phyloP scores from a whole-genome alignment of 2,797 vertebrate genomes.

The Sebastes variabilis region DNA sequence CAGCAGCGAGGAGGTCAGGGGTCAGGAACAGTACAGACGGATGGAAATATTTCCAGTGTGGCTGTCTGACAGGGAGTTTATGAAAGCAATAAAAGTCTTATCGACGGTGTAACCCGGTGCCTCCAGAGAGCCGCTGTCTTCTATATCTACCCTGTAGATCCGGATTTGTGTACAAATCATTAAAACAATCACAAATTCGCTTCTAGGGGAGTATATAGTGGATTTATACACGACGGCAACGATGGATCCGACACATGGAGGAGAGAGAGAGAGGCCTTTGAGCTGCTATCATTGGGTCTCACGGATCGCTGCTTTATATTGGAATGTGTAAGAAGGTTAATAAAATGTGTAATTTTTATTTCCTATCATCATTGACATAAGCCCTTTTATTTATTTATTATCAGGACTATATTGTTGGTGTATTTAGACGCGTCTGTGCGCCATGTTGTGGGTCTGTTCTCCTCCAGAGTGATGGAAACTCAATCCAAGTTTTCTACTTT shows the following conservation, averaged over 20 bases:
- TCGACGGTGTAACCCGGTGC: conserved; percentile 2
- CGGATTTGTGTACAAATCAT: conserved; percentile 98
- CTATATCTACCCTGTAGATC: conserved; percentile 99
- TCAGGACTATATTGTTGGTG: not conserved
- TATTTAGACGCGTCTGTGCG: not conserved
- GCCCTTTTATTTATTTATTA: not conserved
- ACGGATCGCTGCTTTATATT: not conserved
- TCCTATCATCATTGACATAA: not conserved
- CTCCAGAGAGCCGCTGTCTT: conserved; percentile 92
- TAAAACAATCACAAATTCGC: conserved; percentile 97
- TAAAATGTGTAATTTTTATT: not conserved
- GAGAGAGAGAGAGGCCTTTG: conserved; percentile 27
- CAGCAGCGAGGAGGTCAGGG: conserved; percentile 32
- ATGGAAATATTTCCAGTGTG: conserved; percentile 35
- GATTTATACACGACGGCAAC: conserved; percentile 93
- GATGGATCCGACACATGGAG: conserved; percentile 54
- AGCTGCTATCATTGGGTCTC: not conserved
- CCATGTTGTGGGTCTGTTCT: not conserved
- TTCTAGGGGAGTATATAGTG: conserved; percentile 99
- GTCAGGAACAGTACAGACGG: conserved; percentile 43
- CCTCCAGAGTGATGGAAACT: not conserved
- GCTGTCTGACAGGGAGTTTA: conserved; percentile 38
- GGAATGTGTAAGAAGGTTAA: not conserved
- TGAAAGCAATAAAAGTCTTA: conserved; percentile 46
- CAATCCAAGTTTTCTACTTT: not conserved